Evolutionary conservation across 2,113 vertebrate genomes (phyloP).

Genomic region (Enhydra lutris): DNA sequence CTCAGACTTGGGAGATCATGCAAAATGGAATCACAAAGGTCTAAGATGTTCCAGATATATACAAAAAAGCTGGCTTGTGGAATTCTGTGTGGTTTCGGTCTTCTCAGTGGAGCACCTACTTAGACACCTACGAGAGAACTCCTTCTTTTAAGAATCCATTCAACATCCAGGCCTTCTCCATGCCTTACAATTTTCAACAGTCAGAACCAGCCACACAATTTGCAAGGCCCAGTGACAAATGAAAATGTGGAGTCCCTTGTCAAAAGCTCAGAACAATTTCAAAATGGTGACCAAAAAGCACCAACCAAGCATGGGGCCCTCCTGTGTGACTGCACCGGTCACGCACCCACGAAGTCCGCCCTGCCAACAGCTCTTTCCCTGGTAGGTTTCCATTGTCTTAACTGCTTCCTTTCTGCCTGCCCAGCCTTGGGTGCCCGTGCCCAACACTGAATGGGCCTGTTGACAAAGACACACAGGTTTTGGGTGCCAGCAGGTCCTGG

Average conservation of each 20-base stretch:
- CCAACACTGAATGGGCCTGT: neutral
- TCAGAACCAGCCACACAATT: neutral
- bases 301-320: neutral
- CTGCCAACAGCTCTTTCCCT: neutral
- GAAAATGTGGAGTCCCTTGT: neutral
- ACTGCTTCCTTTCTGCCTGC: neutral
- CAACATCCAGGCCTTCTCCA: neutral
- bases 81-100: neutral
- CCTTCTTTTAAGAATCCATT: neutral
- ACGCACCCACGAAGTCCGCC: neutral
- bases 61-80: neutral
- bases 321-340: neutral
- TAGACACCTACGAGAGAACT: neutral
- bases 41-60: neutral
- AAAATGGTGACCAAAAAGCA: neutral
- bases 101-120: neutral
- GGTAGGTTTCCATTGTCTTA: constrained; percentile 15
- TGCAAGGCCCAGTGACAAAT: neutral
- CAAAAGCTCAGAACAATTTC: neutral
- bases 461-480: neutral
- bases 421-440: neutral
- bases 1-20: neutral
- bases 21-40: neutral
- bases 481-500: neutral
- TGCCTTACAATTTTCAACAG: neutral